Evolutionary conservation across 2,888 invertebrate genomes (phyloP), one percentile per base, ranked within the genome.

Genomic region (Aphodius sticticus): DNA sequence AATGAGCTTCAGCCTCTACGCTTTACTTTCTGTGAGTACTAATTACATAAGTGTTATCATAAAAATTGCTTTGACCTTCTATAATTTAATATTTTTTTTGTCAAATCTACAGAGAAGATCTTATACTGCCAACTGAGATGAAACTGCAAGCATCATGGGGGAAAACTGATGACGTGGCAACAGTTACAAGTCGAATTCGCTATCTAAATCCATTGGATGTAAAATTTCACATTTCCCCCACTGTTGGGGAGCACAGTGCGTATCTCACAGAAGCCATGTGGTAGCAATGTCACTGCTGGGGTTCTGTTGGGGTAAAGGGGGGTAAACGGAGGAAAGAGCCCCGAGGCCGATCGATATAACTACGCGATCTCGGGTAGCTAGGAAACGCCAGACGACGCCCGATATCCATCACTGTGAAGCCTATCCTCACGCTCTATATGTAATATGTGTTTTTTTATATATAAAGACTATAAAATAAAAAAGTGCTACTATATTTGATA

Each of bases 331-430:
- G 53, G 53, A 53, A 12, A 53, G 53, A 53, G 53, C 80, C 82
- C 53, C 53, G 53, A 53, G 70, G 15, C 37, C 69, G 83, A 83
- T 83, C 83, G 83, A 83, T 83, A 81, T 81, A 79, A 83, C 83
- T 81, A 84, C 84, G 83, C 83, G 83, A 83, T 83, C 81, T 79
- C 81, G 82, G 84, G 83, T 84, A 12, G 84, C 84, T 82, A 84
- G 83, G 84, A 82, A 83, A 84, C 84, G 84, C 80, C 53, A 79
- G 77, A 70, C 83, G 82, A 82, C 83, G 83, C 82, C 82, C 82
- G 81, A 79, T 81, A 80, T 78, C 81, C 80, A 81, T 81, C 81
- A 82, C 37, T 69, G 69, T 77, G 78, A 76, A 70, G 75, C 74
- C 53, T 53, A 53, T 12, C 7, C 1, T 53, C 9, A 7, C 53